phyloP scores from a whole-genome alignment of 2,888 invertebrate genomes.

The Euzetes globulus region DNA sequence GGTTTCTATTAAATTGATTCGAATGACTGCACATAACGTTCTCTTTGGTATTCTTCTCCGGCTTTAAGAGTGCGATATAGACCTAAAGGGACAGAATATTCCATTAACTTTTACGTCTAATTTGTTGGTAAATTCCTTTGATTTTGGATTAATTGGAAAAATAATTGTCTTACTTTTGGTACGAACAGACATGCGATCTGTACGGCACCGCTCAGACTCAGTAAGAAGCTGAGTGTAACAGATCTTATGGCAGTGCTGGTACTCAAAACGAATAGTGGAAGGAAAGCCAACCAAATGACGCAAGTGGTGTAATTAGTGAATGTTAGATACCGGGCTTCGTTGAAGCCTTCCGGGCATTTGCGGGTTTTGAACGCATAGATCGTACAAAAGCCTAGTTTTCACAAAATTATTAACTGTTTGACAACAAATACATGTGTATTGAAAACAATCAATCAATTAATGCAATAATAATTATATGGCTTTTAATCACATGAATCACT shows the following conservation, averaged over 20 bases:
- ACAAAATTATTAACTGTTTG: background rate
- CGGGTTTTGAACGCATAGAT: conserved; percentile 55
- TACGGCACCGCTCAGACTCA: conserved; percentile 54
- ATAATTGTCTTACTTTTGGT: conserved; percentile 48
- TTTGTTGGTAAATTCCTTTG: too few species aligned
- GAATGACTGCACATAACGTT: conserved; percentile 50
- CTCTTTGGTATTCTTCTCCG: conserved; percentile 56
- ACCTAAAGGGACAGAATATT: conserved; percentile 41
- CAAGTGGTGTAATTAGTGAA: conserved; percentile 56
- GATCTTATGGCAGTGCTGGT: conserved; percentile 51
- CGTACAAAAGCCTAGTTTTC: conserved; percentile 53
- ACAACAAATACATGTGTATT: background rate
- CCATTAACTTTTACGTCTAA: background rate
- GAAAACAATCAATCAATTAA: background rate
- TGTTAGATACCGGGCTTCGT: conserved; percentile 55
- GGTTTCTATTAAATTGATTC: conserved; percentile 4
- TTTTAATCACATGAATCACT: background rate
- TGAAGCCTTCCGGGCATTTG: conserved; percentile 56
- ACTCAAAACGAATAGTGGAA: conserved; percentile 52
- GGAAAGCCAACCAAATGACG: conserved; percentile 55
- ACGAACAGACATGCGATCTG: conserved; percentile 54
- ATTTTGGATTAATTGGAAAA: background rate
- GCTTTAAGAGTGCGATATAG: conserved; percentile 54
- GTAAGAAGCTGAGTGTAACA: conserved; percentile 52
- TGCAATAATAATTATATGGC: background rate